phyloP scores from a whole-genome alignment of 2,797 vertebrate genomes.

The Gallinago stenura region DNA sequence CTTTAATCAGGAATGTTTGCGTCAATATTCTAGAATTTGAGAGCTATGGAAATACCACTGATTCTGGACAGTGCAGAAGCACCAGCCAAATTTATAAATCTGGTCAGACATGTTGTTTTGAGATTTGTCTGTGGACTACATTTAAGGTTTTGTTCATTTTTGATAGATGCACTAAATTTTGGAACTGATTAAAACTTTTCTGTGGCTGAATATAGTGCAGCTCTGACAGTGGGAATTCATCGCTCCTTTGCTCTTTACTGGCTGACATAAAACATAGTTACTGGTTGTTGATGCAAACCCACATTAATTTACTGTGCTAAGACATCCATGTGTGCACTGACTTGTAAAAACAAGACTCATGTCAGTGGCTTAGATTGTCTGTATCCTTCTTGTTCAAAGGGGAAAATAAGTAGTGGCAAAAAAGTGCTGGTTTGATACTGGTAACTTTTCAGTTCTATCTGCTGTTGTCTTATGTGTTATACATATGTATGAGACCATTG shows the following conservation, averaged over 20 bases:
- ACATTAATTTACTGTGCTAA: constrained; percentile 34
- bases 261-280: constrained; percentile 28
- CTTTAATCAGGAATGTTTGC: too few relatives aligned
- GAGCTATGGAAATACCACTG: not conserved
- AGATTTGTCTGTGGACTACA: not conserved
- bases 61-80: not conserved
- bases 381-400: not conserved
- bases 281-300: constrained; percentile 14
- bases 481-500: not conserved
- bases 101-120: not conserved
- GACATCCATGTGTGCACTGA: not conserved
- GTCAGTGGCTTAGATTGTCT: not conserved
- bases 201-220: not conserved
- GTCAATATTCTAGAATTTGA: not conserved
- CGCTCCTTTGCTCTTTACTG: not conserved
- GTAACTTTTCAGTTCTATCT: not conserved
- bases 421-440: not conserved
- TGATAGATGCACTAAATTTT: not conserved
- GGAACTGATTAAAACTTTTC: not conserved
- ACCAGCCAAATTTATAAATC: not conserved
- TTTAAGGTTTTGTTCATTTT: not conserved
- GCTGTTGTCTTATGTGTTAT: not conserved
- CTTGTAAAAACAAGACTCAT: not conserved
- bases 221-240: not conserved
- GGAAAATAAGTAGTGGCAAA: not conserved